Conservation (phyloP, 2,113 vertebrate species). For the Bubo blakistoni region DNA sequence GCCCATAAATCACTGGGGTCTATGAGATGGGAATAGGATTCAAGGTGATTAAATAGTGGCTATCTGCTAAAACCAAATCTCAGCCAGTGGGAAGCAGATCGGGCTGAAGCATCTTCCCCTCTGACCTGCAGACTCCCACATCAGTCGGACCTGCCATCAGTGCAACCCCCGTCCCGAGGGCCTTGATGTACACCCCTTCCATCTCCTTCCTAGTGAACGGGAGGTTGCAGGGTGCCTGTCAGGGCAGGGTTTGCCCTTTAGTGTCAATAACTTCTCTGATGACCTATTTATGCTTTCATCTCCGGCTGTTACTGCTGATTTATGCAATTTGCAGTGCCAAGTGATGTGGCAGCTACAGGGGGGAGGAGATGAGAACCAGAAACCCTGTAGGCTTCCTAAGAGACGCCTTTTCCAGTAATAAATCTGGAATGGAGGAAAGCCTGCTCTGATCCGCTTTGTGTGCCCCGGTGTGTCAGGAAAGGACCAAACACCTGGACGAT, state of each 20-base stretch:
- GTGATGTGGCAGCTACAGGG: not conserved
- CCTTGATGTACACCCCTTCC: not conserved
- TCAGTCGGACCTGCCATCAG: not conserved
- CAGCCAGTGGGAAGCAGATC: not conserved
- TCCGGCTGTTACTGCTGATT: not conserved
- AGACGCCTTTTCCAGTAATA: not conserved
- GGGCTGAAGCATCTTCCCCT: not conserved
- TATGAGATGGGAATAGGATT: not conserved
- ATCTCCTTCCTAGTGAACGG: not conserved
- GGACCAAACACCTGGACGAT: rapidly evolving
- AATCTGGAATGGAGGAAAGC: not conserved
- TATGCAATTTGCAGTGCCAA: not conserved
- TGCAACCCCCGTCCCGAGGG: not conserved
- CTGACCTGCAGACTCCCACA: rapidly evolving
- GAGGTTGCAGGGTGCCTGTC: not conserved
- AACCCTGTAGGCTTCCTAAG: not conserved
- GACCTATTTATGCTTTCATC: not conserved
- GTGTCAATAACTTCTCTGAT: not conserved
- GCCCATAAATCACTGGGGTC: rapidly evolving
- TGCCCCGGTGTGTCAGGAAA: not conserved
- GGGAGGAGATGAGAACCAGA: not conserved
- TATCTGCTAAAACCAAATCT: not conserved
- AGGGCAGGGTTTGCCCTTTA: not conserved
- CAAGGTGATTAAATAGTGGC: not conserved
- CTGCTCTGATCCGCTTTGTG: not conserved